Evolutionary conservation across 2,797 vertebrate species (phyloP).

Genomic region (Scolopax rusticola): DNA sequence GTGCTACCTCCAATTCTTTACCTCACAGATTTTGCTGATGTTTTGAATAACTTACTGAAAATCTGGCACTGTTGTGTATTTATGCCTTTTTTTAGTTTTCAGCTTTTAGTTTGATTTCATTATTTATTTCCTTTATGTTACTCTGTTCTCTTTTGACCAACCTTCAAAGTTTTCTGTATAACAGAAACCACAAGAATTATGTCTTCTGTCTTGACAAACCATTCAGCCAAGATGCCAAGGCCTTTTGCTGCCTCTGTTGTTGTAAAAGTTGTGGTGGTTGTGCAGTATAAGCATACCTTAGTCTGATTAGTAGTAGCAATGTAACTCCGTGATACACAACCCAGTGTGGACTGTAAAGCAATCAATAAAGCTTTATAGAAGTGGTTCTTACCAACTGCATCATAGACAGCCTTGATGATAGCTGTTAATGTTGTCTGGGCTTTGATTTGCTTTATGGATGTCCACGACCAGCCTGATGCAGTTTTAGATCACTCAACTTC

Average conservation of each 20-base stretch:
- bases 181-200: not conserved
- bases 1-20: not conserved
- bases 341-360: not conserved
- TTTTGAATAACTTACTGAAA: not conserved
- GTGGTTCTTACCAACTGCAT: not conserved
- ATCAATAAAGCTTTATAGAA: not conserved
- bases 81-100: not conserved
- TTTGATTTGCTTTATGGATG: not conserved
- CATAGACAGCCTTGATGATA: not conserved
- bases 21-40: not conserved
- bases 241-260: not conserved
- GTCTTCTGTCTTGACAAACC: not conserved
- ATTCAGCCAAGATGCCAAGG: not conserved
- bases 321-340: not conserved
- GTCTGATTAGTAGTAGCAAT: not conserved
- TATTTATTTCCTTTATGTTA: not conserved
- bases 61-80: not conserved
- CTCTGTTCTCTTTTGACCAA: not conserved
- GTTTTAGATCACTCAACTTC: not conserved
- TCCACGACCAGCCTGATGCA: not conserved
- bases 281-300: not conserved
- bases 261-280: not conserved
- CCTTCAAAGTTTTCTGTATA: fast-evolving
- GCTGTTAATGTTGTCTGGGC: not conserved
- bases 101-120: not conserved